Base-by-base conservation (phyloP, 2,888 invertebrate species). In the Polydrusus pterygomalis region DNA sequence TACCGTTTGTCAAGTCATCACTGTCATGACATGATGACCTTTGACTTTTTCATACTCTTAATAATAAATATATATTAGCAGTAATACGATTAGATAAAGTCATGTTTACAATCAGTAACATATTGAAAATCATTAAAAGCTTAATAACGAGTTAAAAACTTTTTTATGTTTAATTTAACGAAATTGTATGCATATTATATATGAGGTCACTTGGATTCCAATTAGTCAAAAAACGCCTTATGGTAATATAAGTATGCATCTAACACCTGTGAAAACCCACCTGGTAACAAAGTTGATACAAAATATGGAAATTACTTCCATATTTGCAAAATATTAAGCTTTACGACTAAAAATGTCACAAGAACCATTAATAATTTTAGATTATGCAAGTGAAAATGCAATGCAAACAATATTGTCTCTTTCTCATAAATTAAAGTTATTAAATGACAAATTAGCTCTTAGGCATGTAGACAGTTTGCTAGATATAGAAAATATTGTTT, bases 321-420 rank as follows among this genome's bases (percentile, higher is more conserved):
- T 47, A 64, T 64, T 64, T 49, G 64, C 49, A 15, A 64, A 49
- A 34, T 9, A 34, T 64, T 49, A 49, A 13, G 25, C 34, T 15
- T 9, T 64, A 49, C 47, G 15, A 30, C 30, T 67, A 40, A 8
- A 67, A 67, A 67, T 67, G 67, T 51, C 67, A 67, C 40, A 38
- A 13, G 15, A 18, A 18, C 51, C 51, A 54, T 67, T 67, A 67
- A 54, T 51, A 67, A 20, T 20, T 0, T 34, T 47, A 15, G 43
- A 20, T 65, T 67, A 54, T 54, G 54, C 30, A 67, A 67, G 54
- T 38, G 47, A 15, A 15, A 49, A 64, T 64, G 49, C 25, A 49
- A 64, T 64, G 49, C 25, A 64, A 64, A 34, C 49, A 49, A 49
- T 64, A 64, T 34, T 45, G 49, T n/a, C 15, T 11, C 47, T 64